Evolutionary conservation across 2,888 invertebrate species (phyloP).

Genomic region (Diarsia brunnea): DNA sequence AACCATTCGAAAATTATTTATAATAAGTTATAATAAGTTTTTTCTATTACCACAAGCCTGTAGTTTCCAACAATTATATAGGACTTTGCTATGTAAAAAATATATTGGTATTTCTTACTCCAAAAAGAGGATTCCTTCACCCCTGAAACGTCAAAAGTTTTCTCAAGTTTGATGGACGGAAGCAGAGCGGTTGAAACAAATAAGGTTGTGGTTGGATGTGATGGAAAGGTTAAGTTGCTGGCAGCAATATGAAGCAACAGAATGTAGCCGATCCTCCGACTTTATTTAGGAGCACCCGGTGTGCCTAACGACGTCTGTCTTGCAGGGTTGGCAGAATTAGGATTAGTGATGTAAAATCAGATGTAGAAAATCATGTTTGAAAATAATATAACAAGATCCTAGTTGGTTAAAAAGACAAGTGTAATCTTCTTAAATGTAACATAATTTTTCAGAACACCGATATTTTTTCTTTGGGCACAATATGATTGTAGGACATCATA

Average conservation of each 20-base stretch:
- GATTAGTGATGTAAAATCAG: background rate
- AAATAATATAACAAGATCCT: background rate
- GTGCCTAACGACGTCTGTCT: conserved; percentile 63
- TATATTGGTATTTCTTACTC: background rate
- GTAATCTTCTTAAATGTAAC: no score
- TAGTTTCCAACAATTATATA: background rate
- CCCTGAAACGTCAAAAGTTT: background rate
- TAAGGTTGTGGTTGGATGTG: conserved; percentile 50
- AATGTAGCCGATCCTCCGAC: conserved; percentile 58
- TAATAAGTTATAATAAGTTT: background rate
- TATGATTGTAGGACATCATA: no score
- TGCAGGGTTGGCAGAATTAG: conserved; percentile 51
- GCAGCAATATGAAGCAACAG: conserved; percentile 61
- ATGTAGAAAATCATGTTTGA: background rate
- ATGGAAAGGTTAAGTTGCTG: conserved; percentile 59
- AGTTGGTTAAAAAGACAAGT: no score
- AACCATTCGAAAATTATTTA: background rate
- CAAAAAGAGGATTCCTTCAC: background rate
- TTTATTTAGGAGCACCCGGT: conserved; percentile 69
- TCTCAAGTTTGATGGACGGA: conserved; percentile 17
- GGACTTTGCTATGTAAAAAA: background rate
- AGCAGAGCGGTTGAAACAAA: conserved; percentile 25
- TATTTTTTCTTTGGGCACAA: no score
- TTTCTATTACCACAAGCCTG: background rate
- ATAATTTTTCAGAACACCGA: no score